These are phyloP conservation scores for Caenorhabditis panamensis DNA, from an alignment of 2,888 invertebrate genomes.

Conservation along the genomic window DNA sequence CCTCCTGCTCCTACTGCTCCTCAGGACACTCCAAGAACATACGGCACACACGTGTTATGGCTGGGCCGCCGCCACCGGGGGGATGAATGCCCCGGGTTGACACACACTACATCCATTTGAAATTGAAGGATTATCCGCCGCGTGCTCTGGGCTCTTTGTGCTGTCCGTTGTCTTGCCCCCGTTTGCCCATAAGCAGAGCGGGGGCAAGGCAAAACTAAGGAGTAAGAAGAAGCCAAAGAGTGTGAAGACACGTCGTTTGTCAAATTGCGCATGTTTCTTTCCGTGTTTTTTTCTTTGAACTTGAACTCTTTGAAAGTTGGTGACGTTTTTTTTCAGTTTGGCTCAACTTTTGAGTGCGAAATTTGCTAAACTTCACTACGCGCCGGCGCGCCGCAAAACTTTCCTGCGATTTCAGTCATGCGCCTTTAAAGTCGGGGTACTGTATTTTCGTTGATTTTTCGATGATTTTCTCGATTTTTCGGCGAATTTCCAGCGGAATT, in stretches of 20 bases:
- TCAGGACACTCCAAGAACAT: constrained; percentile 29
- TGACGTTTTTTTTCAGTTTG: too few relatives aligned
- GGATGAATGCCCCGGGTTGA: too few relatives aligned
- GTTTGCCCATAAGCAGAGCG: not conserved
- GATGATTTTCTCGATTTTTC: too few relatives aligned
- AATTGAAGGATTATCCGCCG: constrained; percentile 51
- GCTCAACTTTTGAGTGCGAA: too few relatives aligned
- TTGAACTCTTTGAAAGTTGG: too few relatives aligned
- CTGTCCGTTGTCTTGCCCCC: too few relatives aligned
- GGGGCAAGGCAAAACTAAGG: not conserved
- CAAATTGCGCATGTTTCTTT: constrained; percentile 48
- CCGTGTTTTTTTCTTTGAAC: not conserved
- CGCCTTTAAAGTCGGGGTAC: too few relatives aligned
- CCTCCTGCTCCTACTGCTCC: constrained; percentile 13
- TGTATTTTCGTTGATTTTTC: too few relatives aligned
- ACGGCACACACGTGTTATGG: constrained; percentile 54
- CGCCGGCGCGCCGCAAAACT: too few relatives aligned
- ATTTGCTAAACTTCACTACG: too few relatives aligned
- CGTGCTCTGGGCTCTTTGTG: not conserved
- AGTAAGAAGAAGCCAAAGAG: not conserved
- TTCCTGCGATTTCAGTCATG: too few relatives aligned
- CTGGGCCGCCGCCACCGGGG: not conserved
- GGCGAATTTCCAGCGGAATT: too few relatives aligned
- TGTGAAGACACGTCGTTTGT: constrained; percentile 34
- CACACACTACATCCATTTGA: constrained; percentile 24